Base-by-base conservation (phyloP, 2,888 invertebrate genomes). In the Petrolisthes cinctipes region DNA sequence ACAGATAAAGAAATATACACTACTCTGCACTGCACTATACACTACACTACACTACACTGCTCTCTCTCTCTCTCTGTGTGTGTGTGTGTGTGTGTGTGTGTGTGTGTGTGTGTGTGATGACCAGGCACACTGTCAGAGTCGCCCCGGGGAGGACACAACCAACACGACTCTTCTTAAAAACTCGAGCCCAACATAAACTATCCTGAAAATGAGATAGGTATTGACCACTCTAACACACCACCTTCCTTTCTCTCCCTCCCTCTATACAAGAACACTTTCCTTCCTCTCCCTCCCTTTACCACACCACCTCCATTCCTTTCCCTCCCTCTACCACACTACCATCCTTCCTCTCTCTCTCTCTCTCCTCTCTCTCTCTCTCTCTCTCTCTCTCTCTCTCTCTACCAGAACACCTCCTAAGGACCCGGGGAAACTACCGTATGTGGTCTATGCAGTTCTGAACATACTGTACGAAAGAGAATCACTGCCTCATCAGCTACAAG, bases 61-160 rank as follows among this genome's bases (percentile, higher is more conserved):
- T 61, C 11, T 17, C 61, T 61, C 61, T 61, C 11, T 17, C 61
- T 61, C 61, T 17, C 61, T 11, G 37, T 9, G 61, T 17, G 17
- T 61, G 61, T 11, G 61, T 9, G 61, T 61, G 61, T 75, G 75
- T 75, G 75, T 75, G 75, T n/a, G 75, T 75, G 75, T 11, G 75
- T 6, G n/a, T 11, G 75, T 6, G 11, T n/a, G 20, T 75, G 75
- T 75, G 17, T 17, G 75, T 75, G 75, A 9, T 9, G 37, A 23
- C 37, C 75, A 75, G 37, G 23, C 75, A 75, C n/a, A 9, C 14
- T 75, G 23, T 75, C 1, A 37, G 75, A 75, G 20, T 37, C 75
- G 37, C 75, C 7, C 37, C 23, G 9, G 20, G 75, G 37, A n/a
- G n/a, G 75, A 9, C 37, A 75, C 37, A 37, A 37, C 37, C 37